Base-by-base conservation (phyloP, 2,888 invertebrate genomes). In the Julus scandinavius region DNA sequence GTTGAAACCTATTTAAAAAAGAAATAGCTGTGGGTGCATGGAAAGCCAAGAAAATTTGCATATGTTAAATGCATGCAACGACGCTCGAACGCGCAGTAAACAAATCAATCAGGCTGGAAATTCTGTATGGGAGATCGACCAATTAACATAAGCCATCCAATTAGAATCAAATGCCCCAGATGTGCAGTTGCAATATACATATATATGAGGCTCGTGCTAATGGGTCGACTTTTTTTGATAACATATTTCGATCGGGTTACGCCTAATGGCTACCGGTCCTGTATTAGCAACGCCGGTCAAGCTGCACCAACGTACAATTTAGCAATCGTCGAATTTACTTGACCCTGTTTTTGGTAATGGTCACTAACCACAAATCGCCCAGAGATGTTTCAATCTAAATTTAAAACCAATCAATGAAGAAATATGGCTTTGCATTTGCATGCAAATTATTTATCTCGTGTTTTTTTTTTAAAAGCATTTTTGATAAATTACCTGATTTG, bases 301-400 rank as follows among this genome's bases (percentile, higher is more conserved):
- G 58, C 58, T 63, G 11, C 72, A 72, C 72, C 9, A 72, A 7
- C 9, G 72, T 72, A 29, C 72, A 29, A 72, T 29, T 72, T 72
- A 11, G 72, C 72, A 72, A 72, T 72, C 72, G 20, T 72, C 72
- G 20, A 72, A 29, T 72, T 72, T 72, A 72, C 72, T 72, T 72
- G 72, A 72, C 72, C 72, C 72, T 72, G 2, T 72, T 72, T 72
- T 72, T 72, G 72, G 72, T 72, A 29, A 20, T 72, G 72, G 72
- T 72, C 72, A 29, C 72, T 72, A 29, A 72, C 72, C 29, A 29
- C 7, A 72, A 72, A 20, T 1, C 29, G 20, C 20, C 72, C 29
- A 2, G 5, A 9, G 9, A 20, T 20, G 72, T 29, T 72, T 63
- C 63, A 29, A 29, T n/a, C n/a, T 29, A 63, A 63, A 29, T 7